Conservation (phyloP, 2,113 vertebrate genomes). For the Motacilla alba region DNA sequence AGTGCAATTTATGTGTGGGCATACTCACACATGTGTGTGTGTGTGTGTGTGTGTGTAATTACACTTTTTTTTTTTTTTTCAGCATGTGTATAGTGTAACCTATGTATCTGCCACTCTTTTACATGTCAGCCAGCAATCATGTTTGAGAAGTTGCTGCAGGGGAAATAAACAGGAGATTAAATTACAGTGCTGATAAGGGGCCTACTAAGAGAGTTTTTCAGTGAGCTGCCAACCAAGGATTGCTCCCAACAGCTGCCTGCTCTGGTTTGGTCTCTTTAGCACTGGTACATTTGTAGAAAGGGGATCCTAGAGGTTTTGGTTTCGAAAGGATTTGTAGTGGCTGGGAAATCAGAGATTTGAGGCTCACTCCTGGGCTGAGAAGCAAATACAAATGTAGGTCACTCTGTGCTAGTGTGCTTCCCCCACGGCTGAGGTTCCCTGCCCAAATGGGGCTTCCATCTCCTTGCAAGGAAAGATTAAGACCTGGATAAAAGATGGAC, state of each 20-base stretch:
- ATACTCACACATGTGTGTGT: accelerated
- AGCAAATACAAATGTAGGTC: neutral
- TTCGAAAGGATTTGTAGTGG: neutral
- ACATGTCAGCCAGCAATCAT: neutral
- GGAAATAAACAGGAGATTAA: neutral
- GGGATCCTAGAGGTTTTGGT: neutral
- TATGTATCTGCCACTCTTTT: neutral
- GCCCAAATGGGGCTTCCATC: neutral
- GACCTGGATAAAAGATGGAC: neutral
- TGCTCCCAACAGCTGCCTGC: neutral
- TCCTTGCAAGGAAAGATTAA: neutral
- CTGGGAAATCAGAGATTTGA: neutral
- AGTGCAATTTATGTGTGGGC: neutral
- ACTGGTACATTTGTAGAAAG: neutral
- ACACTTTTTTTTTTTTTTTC: too few relatives aligned
- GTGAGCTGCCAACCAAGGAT: neutral
- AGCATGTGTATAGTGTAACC: neutral
- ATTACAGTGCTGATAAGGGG: neutral
- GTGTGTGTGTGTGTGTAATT: accelerated
- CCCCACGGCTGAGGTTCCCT: neutral
- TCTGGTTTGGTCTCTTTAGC: neutral
- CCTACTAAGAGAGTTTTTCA: neutral
- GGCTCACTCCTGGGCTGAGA: neutral
- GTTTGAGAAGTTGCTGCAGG: neutral
- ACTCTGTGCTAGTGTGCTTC: neutral